A percentile compares a stretch with the other conserved stretches of the same genome.
phyloP scores from a whole-genome alignment of 2,797 vertebrate genomes.

The Pyrocephalus nanus region DNA sequence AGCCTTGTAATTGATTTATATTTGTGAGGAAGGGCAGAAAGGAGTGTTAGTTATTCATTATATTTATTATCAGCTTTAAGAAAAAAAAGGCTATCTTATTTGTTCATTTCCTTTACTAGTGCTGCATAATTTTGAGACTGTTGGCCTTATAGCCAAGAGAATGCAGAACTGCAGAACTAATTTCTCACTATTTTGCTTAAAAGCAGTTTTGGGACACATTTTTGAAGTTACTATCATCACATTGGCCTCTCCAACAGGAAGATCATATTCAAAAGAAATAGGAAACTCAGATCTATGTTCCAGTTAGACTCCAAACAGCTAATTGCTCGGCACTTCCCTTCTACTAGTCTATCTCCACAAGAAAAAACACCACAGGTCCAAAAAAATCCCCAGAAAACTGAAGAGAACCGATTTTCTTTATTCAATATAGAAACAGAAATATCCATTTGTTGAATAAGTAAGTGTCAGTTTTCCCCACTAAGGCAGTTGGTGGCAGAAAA shows the following conservation, averaged over 20 bases:
- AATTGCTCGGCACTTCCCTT: background rate
- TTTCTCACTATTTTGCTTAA: background rate
- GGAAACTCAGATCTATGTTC: background rate
- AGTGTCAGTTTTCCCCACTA: background rate
- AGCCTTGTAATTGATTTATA: background rate
- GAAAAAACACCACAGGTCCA: background rate
- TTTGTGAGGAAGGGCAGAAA: background rate
- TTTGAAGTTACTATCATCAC: background rate
- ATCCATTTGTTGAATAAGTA: background rate
- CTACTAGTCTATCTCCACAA: fast-evolving
- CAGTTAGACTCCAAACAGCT: background rate
- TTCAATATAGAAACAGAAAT: background rate
- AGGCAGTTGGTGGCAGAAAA: background rate
- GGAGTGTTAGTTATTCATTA: background rate
- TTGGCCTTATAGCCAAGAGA: background rate
- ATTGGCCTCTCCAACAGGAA: background rate
- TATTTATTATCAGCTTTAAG: background rate
- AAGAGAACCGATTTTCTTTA: background rate
- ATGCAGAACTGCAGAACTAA: background rate
- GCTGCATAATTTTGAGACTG: background rate
- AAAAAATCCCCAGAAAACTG: background rate
- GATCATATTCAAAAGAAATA: background rate
- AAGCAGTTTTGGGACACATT: background rate
- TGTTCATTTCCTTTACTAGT: background rate
- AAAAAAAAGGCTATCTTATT: background rate